Evolutionary conservation across 2,888 invertebrate genomes (phyloP).

Genomic region (Eumerus sabulonum): DNA sequence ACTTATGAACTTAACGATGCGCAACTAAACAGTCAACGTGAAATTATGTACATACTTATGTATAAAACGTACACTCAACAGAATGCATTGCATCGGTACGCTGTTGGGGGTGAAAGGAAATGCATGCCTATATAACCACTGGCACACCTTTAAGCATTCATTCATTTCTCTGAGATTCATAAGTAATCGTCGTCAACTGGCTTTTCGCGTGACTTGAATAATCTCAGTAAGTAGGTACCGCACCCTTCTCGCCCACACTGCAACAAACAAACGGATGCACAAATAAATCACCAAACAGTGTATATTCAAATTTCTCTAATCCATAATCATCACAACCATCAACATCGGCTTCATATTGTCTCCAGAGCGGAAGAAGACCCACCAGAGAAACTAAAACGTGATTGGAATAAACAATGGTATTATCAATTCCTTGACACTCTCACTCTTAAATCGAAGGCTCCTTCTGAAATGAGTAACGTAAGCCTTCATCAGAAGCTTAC

Average conservation of each 20-base stretch:
- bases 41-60: not conserved
- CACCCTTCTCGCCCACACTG: conserved; percentile 2
- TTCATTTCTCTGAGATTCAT: conserved; percentile 13
- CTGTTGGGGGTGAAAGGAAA: too few relatives aligned
- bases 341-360: conserved; percentile 35
- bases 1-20: too few relatives aligned
- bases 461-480: conserved; percentile 14
- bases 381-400: conserved; percentile 61
- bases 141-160: conserved; percentile 17
- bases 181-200: conserved; percentile 41
- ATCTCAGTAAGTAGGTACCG: conserved; percentile 11
- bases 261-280: conserved; percentile 2
- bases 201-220: conserved; percentile 55
- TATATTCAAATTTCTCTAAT: conserved; percentile 55
- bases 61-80: not conserved
- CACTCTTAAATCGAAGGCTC: conserved; percentile 13
- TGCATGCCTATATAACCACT: not conserved
- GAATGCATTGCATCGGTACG: not conserved
- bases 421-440: not conserved
- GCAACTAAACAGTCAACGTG: too few relatives aligned
- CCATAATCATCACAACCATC: conserved; percentile 45
- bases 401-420: conserved; percentile 42
- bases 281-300: conserved; percentile 36
- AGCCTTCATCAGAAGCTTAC: conserved; percentile 33
- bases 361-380: conserved; percentile 63